Percentiles rank a stretch among this genome's conserved stretches.
Conservation (phyloP, 2,797 vertebrate species). For the Enteromius argenteus region DNA sequence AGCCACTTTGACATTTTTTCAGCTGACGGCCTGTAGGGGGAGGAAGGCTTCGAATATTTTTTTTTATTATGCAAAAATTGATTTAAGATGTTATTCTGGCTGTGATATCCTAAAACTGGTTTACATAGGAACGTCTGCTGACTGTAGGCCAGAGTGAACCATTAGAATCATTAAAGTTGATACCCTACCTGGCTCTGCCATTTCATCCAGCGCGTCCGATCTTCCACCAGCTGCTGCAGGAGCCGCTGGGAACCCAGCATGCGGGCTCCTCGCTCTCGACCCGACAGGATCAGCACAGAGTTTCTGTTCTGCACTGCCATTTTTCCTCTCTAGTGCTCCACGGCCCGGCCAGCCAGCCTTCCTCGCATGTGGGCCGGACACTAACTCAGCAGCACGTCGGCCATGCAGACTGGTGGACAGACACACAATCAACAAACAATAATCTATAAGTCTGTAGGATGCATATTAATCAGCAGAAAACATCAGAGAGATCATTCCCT, state of each 20-base stretch:
- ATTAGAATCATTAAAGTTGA: slow-evolving; percentile 5
- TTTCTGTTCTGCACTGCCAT: slow-evolving; percentile 92
- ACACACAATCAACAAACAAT: slow-evolving; percentile 14
- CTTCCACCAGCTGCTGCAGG: slow-evolving; percentile 96
- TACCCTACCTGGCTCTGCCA: slow-evolving; percentile 95
- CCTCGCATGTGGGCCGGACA: slow-evolving; percentile 67
- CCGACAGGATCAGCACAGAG: slow-evolving; percentile 93
- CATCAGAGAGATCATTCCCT: neutral
- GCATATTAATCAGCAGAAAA: neutral
- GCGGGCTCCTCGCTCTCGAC: slow-evolving; percentile 90
- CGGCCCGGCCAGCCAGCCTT: slow-evolving; percentile 51
- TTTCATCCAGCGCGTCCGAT: slow-evolving; percentile 98
- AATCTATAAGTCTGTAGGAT: neutral
- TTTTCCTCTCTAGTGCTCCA: slow-evolving; percentile 74
- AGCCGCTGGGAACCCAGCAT: slow-evolving; percentile 91
- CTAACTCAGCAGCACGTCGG: slow-evolving; percentile 76
- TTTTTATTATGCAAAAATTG: neutral
- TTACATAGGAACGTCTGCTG: neutral
- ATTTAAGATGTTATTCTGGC: neutral
- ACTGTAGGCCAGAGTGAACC: neutral
- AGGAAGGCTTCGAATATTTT: neutral
- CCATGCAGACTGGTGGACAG: slow-evolving; percentile 80
- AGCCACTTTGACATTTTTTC: neutral
- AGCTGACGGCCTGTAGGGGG: neutral
- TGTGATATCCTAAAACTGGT: neutral